A percentile compares a stretch with the other conserved stretches of the same genome.
phyloP scores from a whole-genome alignment of 2,888 invertebrate genomes.

The Drosophila birchii region DNA sequence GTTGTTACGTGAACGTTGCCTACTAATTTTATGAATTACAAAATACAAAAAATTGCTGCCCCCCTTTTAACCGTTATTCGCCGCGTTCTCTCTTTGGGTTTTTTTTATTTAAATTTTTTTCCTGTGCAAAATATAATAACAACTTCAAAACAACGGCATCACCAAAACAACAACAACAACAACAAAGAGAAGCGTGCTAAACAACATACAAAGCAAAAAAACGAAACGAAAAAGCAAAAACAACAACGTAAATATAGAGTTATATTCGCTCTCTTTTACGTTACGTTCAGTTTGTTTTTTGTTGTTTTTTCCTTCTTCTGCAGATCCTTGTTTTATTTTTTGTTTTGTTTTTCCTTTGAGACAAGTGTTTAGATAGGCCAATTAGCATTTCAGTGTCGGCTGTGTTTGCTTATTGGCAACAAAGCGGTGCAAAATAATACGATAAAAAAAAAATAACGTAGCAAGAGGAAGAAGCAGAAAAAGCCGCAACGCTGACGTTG shows the following conservation, averaged over 20 bases:
- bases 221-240: neutral
- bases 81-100: conserved; percentile 32
- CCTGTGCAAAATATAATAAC: conserved; percentile 27
- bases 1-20: conserved; percentile 77
- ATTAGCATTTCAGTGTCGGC: conserved; percentile 58
- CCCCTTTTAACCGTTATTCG: neutral
- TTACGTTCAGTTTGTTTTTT: conserved; percentile 34
- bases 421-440: conserved; percentile 71
- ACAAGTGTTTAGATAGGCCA: conserved; percentile 51
- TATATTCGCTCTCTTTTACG: conserved; percentile 27
- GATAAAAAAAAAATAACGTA: conserved; percentile 43
- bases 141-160: conserved; percentile 12
- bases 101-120: conserved; percentile 27
- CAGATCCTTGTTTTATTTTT: conserved; percentile 2
- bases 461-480: conserved; percentile 70
- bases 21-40: conserved; percentile 38
- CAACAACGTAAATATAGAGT: conserved; percentile 66
- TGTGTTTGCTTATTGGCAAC: conserved; percentile 64
- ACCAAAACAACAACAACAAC: conserved; percentile 18
- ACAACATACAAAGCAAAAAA: neutral
- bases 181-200: conserved; percentile 21
- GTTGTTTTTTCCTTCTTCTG: conserved; percentile 6
- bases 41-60: neutral
- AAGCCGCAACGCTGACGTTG: conserved; percentile 79
- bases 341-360: neutral